Conservation (phyloP, 2,888 invertebrate species). For the Diloba caeruleocephala region DNA sequence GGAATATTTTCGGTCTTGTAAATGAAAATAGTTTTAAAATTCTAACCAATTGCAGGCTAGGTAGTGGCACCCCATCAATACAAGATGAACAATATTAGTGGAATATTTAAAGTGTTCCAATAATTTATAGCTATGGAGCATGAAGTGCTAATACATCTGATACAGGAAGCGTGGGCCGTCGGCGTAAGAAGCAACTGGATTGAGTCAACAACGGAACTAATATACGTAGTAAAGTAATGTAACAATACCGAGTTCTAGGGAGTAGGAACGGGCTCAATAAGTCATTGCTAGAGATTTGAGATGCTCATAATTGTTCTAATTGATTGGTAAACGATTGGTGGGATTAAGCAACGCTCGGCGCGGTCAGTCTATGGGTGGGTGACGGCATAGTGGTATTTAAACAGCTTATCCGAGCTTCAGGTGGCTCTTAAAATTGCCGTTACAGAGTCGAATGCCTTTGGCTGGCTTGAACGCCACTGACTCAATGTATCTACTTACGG, state of each 20-base stretch:
- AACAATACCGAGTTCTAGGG: slow-evolving; percentile 33
- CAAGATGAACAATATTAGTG: slow-evolving; percentile 38
- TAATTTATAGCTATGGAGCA: slow-evolving; percentile 47
- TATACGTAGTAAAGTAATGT: slow-evolving; percentile 29
- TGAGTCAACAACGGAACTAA: slow-evolving; percentile 39
- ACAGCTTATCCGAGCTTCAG: too few species aligned
- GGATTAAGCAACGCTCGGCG: too few species aligned
- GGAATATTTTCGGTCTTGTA: slow-evolving; percentile 15
- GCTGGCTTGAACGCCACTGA: too few species aligned
- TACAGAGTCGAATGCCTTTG: too few species aligned
- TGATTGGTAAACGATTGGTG: too few species aligned
- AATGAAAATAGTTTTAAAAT: slow-evolving; percentile 1
- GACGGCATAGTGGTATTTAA: too few species aligned
- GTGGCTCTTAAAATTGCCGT: too few species aligned
- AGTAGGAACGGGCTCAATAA: slow-evolving; percentile 21
- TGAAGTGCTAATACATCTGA: slow-evolving; percentile 51
- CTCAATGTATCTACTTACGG: too few species aligned
- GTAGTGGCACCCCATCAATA: slow-evolving; percentile 32
- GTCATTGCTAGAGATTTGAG: slow-evolving; percentile 10
- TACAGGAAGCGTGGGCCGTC: slow-evolving; percentile 51
- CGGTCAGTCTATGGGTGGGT: too few species aligned
- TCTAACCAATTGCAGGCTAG: slow-evolving; percentile 7
- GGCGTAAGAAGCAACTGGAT: slow-evolving; percentile 44
- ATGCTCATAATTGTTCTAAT: too few species aligned
- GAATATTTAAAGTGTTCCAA: slow-evolving; percentile 53